Conservation (phyloP, 64 coral and sea anemone species). For the Pocillopora damicornis region DNA sequence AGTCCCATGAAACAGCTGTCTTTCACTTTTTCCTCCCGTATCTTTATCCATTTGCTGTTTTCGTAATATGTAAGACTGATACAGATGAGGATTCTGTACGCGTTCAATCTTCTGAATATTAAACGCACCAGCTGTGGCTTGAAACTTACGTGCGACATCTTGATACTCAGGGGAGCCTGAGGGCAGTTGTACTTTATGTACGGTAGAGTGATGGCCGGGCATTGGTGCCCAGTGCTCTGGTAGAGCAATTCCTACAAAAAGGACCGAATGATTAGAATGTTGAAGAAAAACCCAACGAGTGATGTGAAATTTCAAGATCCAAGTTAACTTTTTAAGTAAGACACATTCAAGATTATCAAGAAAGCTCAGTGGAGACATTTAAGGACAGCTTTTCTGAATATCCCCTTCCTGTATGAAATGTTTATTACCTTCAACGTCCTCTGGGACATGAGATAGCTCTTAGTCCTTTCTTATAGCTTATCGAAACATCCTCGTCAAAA, state of each 20-base stretch:
- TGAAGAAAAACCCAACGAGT: neutral
- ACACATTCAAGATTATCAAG: neutral
- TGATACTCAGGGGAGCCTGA: neutral
- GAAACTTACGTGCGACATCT: neutral
- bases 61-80: constrained; percentile 16
- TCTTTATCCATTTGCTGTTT: constrained; percentile 54
- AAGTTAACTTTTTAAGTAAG: too few species aligned
- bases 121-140: neutral
- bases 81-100: constrained; percentile 54
- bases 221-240: neutral
- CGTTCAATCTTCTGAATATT: constrained; percentile 31
- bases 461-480: neutral
- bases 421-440: too few species aligned
- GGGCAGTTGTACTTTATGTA: neutral
- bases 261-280: neutral
- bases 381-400: neutral
- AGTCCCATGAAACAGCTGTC: constrained; percentile 19
- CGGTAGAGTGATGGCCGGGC: neutral
- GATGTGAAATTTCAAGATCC: too few species aligned
- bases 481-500: neutral
- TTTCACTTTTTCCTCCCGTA: constrained; percentile 1
- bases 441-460: too few species aligned
- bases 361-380: neutral
- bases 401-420: neutral
- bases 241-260: neutral